Evolutionary conservation across 2,797 vertebrate genomes (phyloP).

Genomic region (Notolepis coatsorum): DNA sequence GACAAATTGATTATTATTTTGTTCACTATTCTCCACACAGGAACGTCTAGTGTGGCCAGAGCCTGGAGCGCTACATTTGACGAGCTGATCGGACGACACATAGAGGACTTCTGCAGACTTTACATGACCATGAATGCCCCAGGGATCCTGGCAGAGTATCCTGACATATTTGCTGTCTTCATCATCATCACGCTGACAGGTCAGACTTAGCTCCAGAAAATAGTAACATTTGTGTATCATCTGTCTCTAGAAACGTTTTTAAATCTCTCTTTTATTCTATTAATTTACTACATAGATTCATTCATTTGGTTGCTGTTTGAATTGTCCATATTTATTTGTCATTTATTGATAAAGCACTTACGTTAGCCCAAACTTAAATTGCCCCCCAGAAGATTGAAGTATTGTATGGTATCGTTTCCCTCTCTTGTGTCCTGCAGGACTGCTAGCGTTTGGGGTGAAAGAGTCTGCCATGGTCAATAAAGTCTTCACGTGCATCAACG

Average conservation of each 20-base stretch:
- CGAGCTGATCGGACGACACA: conserved; percentile 89
- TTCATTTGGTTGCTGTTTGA: no score
- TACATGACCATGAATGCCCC: conserved; percentile 88
- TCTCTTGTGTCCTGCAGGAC: conserved; percentile 70
- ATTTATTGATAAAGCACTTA: no score
- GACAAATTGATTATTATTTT: not conserved
- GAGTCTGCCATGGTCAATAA: conserved; percentile 97
- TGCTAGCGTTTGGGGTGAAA: conserved; percentile 93
- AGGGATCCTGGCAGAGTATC: conserved; percentile 89
- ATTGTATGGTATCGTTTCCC: not conserved
- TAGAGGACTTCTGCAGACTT: conserved; percentile 80
- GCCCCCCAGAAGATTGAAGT: no score
- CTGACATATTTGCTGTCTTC: conserved; percentile 92
- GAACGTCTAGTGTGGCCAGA: conserved; percentile 94
- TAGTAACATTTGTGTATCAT: not conserved
- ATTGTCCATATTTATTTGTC: no score
- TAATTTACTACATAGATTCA: no score
- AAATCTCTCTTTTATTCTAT: not conserved
- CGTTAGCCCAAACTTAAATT: no score
- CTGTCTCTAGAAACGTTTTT: not conserved
- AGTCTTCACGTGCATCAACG: conserved; percentile 94
- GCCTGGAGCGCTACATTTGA: conserved; percentile 97
- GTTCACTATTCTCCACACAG: conserved; percentile 69
- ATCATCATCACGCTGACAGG: conserved; percentile 93
- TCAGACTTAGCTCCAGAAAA: conserved; percentile 47